Evolutionary conservation across 2,113 vertebrate genomes (phyloP).

Genomic region (Etia nguti): DNA sequence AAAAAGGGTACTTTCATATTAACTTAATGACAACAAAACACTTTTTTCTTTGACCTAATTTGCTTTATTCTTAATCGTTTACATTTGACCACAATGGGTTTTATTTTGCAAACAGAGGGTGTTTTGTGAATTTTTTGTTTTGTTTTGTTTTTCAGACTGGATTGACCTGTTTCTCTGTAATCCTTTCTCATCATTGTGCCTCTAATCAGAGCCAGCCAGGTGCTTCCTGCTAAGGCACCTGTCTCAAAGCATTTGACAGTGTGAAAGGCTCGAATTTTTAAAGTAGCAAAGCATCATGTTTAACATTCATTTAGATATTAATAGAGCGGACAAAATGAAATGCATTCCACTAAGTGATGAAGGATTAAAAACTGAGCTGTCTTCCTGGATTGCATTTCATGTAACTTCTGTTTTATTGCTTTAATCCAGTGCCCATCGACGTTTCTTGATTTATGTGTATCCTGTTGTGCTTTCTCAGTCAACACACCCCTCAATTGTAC

Average conservation of each 20-base stretch:
- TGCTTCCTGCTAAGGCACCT: constrained; percentile 14
- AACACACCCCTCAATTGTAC: background rate
- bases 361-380: constrained; percentile 3
- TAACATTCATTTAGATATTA: constrained; percentile 23
- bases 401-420: constrained; percentile 10
- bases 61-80: background rate
- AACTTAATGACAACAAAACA: background rate
- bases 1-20: background rate
- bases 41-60: background rate
- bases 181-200: constrained; percentile 12
- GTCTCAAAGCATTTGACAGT: background rate
- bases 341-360: background rate
- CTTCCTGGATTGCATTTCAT: constrained; percentile 16
- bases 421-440: background rate
- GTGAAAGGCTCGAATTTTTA: background rate
- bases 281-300: constrained; percentile 6
- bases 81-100: background rate
- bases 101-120: background rate
- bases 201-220: constrained; percentile 16
- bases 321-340: constrained; percentile 9
- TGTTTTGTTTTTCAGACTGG: constrained; percentile 14
- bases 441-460: background rate
- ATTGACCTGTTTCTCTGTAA: constrained; percentile 38
- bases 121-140: background rate
- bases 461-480: constrained; percentile 5